Percentiles rank a stretch among this genome's conserved stretches.
Evolutionary conservation across 37 sponge, comb jelly and placozoan genomes (phyloP).

Genomic region (Lycopodina hypogea): DNA sequence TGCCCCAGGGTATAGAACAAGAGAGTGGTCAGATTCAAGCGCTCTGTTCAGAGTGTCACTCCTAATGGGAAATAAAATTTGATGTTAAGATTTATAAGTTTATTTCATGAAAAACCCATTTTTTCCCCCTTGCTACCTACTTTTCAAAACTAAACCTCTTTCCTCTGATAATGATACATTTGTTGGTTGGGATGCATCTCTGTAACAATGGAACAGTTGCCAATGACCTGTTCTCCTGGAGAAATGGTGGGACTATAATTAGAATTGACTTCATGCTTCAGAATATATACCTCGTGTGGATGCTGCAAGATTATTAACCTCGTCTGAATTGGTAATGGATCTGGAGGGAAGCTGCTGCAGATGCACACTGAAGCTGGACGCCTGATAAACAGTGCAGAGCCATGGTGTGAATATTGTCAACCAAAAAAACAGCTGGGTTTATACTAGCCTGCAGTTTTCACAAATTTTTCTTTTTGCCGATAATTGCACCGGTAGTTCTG

Average conservation of each 20-base stretch:
- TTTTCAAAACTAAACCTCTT: conserved; percentile 52
- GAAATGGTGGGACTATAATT: no score
- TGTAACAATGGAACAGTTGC: conserved; percentile 77
- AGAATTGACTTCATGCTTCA: no score
- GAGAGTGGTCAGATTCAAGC: conserved; percentile 15
- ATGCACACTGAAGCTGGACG: conserved; percentile 73
- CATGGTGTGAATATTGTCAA: background rate
- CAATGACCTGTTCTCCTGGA: conserved; percentile 49
- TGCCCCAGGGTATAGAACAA: conserved; percentile 58
- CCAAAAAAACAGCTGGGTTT: background rate
- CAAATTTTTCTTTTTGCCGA: conserved; percentile 37
- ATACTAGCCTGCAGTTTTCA: conserved; percentile 38
- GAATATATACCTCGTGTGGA: conserved; percentile 62
- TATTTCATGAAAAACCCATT: no score
- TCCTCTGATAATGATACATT: conserved; percentile 45
- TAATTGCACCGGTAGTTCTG: conserved; percentile 10
- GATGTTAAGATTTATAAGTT: no score
- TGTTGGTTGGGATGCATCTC: conserved; percentile 49
- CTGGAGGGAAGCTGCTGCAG: conserved; percentile 66
- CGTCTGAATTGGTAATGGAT: conserved; percentile 43
- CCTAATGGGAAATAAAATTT: conserved; percentile 4
- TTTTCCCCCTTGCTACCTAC: conserved; percentile 21
- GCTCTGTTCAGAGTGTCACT: conserved; percentile 40
- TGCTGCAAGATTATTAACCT: conserved; percentile 76
- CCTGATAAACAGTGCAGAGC: conserved; percentile 22